Percentiles rank a stretch among this genome's conserved stretches.
These are phyloP conservation scores for Thunnus maccoyii DNA, from an alignment of 2,113 vertebrate species.

Conservation along the genomic window DNA sequence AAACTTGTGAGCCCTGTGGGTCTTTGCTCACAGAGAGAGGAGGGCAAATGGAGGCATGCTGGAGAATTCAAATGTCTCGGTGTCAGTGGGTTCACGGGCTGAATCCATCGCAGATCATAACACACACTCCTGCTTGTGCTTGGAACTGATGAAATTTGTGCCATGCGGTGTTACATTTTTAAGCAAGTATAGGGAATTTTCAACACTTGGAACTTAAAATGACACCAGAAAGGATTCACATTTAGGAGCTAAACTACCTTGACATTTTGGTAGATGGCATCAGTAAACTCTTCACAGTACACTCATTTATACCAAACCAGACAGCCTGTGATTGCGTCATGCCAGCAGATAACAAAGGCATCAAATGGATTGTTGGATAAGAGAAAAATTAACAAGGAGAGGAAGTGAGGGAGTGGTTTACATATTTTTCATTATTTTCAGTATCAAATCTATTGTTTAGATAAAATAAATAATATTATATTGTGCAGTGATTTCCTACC, in stretches of 20 bases:
- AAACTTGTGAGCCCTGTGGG: constrained; percentile 35
- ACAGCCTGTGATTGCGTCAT: too few species aligned
- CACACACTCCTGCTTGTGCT: background rate
- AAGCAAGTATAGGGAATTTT: background rate
- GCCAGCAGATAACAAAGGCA: background rate
- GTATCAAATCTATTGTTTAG: too few species aligned
- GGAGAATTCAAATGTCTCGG: constrained; percentile 50
- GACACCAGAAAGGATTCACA: constrained; percentile 16
- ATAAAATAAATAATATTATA: too few species aligned
- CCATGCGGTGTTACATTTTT: constrained; percentile 16
- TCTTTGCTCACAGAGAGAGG: constrained; percentile 23
- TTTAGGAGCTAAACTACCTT: background rate
- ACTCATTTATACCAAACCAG: background rate
- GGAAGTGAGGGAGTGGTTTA: background rate
- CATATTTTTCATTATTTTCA: background rate
- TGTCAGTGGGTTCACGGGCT: constrained; percentile 50
- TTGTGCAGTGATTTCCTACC: too few species aligned
- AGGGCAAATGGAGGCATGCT: constrained; percentile 31
- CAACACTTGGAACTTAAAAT: constrained; percentile 7
- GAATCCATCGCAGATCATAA: constrained; percentile 19
- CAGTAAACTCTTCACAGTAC: background rate
- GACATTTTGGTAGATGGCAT: constrained; percentile 8
- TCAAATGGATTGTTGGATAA: background rate
- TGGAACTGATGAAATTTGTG: constrained; percentile 14
- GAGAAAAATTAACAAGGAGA: background rate